These are phyloP conservation scores for Peromyscus melanophrys DNA, from an alignment of 2,797 vertebrate genomes.

Conservation along the genomic window DNA sequence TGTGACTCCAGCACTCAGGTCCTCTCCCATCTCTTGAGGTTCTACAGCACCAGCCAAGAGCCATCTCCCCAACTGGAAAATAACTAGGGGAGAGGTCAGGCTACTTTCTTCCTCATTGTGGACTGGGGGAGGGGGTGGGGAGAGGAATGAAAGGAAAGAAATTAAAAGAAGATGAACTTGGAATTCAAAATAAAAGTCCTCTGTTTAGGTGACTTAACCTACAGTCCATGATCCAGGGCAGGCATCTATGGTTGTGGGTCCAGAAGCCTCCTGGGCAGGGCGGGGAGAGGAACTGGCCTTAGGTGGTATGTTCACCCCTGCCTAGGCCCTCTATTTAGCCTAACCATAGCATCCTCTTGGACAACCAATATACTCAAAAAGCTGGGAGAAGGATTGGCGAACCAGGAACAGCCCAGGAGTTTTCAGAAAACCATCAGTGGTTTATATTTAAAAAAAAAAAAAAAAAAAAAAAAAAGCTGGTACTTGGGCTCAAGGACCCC, in stretches of 20 bases:
- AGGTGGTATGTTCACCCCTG: constrained; percentile 87
- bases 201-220: background rate
- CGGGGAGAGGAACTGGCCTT: background rate
- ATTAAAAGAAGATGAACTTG: constrained; percentile 16
- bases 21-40: constrained; percentile 18
- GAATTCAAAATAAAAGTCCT: constrained; percentile 55
- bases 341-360: constrained; percentile 89
- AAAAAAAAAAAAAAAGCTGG: constrained; percentile 84
- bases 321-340: constrained; percentile 88
- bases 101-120: background rate
- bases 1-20: background rate
- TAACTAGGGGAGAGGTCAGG: background rate
- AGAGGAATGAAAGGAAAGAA: background rate
- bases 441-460: background rate
- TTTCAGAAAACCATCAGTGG: constrained; percentile 90
- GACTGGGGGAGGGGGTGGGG: too few species aligned
- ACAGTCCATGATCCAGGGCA: constrained; percentile 87
- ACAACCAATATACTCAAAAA: constrained; percentile 89
- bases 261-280: accelerated
- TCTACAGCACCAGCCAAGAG: background rate
- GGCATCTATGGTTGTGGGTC: constrained; percentile 82
- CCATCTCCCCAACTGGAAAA: background rate
- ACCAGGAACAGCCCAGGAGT: constrained; percentile 92
- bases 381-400: constrained; percentile 94
- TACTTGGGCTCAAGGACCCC: constrained; percentile 89